Percentiles rank a stretch among this genome's conserved stretches.
phyloP scores from a whole-genome alignment of 2,113 vertebrate genomes.

The Psilopsiagon aymara region DNA sequence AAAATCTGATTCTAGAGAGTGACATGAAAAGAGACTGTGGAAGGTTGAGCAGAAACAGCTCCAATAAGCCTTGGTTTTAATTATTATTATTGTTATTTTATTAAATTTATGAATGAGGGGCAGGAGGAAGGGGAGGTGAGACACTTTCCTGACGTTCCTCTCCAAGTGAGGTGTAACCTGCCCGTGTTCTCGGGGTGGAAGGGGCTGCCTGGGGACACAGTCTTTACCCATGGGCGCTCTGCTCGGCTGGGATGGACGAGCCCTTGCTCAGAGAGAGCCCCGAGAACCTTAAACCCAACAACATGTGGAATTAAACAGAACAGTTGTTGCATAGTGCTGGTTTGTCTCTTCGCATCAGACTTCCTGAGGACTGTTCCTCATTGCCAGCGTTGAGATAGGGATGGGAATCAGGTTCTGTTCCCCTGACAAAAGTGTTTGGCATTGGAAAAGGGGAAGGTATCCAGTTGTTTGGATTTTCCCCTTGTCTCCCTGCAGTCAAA shows the following conservation, averaged over 20 bases:
- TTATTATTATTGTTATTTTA: constrained; percentile 57
- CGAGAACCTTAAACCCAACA: not conserved
- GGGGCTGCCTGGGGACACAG: not conserved
- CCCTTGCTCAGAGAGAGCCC: not conserved
- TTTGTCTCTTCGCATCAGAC: not conserved
- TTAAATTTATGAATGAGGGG: constrained; percentile 52
- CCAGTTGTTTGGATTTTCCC: not conserved
- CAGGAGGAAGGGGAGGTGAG: constrained; percentile 10
- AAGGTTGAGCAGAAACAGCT: constrained; percentile 55
- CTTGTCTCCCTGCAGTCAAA: not conserved
- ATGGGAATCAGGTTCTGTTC: not conserved
- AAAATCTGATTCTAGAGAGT: constrained; percentile 64
- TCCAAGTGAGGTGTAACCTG: not conserved
- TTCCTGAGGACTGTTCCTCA: not conserved
- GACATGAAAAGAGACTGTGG: constrained; percentile 55
- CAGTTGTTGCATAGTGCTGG: not conserved
- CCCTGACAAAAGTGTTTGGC: not conserved
- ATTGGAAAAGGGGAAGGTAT: not conserved
- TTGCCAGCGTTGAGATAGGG: not conserved
- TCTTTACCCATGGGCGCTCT: not conserved
- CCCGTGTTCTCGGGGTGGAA: not conserved
- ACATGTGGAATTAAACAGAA: constrained; percentile 21
- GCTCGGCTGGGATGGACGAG: fast-evolving
- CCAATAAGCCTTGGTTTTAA: constrained; percentile 65
- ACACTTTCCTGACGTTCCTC: constrained; percentile 30